phyloP scores from a whole-genome alignment of 2,888 invertebrate species.

The Metacarcinus magister region DNA sequence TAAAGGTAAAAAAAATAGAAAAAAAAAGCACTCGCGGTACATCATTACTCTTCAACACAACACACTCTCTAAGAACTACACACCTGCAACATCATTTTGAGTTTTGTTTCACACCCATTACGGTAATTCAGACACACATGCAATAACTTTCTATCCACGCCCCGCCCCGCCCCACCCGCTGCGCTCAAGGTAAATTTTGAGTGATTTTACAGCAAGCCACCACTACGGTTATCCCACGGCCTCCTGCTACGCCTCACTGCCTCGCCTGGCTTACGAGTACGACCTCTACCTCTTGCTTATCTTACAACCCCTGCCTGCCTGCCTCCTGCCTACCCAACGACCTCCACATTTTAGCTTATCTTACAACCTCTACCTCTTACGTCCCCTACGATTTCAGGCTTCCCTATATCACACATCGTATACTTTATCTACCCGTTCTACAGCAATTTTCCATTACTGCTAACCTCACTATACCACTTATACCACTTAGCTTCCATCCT shows the following conservation, averaged over 20 bases:
- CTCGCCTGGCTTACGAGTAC: neutral
- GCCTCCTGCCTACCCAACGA: neutral
- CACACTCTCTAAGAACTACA: neutral
- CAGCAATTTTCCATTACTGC: neutral
- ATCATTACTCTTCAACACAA: neutral
- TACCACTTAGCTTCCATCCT: too few relatives aligned
- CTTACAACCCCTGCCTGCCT: neutral
- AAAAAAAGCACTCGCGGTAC: too few relatives aligned
- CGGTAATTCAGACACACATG: neutral
- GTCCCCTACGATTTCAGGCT: too few relatives aligned
- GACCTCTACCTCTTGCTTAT: neutral
- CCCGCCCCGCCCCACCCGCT: neutral
- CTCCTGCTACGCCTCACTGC: neutral
- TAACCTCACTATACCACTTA: too few relatives aligned
- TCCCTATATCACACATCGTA: too few relatives aligned
- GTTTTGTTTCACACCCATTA: neutral
- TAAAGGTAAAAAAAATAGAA: too few relatives aligned
- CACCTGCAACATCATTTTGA: neutral
- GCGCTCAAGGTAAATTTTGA: conserved; percentile 21
- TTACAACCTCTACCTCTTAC: neutral
- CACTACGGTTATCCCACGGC: neutral
- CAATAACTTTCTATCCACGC: neutral
- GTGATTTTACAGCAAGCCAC: neutral
- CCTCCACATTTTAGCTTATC: neutral
- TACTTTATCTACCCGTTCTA: neutral